phyloP scores from a whole-genome alignment of 2,113 vertebrate genomes.

The Todiramphus chloris region DNA sequence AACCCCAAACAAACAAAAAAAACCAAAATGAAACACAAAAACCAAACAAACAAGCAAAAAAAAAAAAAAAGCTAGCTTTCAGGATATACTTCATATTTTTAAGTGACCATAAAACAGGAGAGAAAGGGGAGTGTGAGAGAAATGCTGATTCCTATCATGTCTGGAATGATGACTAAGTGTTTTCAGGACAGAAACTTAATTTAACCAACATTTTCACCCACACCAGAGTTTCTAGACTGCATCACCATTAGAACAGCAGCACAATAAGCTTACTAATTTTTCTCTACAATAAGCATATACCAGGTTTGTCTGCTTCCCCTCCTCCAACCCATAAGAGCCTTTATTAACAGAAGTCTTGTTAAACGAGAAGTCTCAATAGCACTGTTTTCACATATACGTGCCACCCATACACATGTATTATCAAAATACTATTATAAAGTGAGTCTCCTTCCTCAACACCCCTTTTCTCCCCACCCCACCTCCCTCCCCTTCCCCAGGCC shows the following conservation, averaged over 20 bases:
- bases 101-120: background rate
- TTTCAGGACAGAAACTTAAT: background rate
- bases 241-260: conserved; percentile 13
- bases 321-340: background rate
- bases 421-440: background rate
- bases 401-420: background rate
- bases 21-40: no score
- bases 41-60: background rate
- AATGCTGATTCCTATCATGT: background rate
- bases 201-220: conserved; percentile 6
- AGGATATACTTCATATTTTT: background rate
- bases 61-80: background rate
- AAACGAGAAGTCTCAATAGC: background rate
- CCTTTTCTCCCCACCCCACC: background rate
- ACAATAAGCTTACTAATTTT: conserved; percentile 3
- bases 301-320: background rate
- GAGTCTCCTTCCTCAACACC: background rate
- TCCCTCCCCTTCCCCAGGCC: conserved; percentile 37
- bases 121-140: background rate
- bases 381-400: background rate
- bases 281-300: background rate
- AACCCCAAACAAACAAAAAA: no score
- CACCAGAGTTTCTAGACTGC: conserved; percentile 7
- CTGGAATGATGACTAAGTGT: background rate
- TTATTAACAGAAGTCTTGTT: background rate